Conservation (phyloP, 2,888 invertebrate genomes). For the Leistus spinibarbis region DNA sequence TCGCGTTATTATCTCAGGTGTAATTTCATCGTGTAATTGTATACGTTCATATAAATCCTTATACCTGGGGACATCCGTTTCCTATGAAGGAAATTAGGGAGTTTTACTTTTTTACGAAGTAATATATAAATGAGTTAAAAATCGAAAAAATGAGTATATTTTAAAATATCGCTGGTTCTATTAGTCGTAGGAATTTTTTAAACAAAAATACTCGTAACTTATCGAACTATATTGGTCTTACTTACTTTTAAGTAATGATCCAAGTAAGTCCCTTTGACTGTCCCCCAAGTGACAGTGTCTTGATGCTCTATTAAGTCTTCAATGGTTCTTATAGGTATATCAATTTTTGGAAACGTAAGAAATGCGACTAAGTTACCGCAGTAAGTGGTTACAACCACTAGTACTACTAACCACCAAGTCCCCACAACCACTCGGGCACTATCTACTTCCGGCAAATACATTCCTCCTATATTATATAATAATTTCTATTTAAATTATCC, state of each 20-base stretch:
- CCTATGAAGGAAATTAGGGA: constrained; percentile 51
- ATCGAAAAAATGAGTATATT: too few relatives aligned
- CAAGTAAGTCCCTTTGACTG: constrained; percentile 75
- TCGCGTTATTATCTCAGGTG: constrained; percentile 60
- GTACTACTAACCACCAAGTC: constrained; percentile 91
- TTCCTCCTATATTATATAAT: constrained; percentile 86
- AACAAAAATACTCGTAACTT: too few relatives aligned
- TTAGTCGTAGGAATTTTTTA: too few relatives aligned
- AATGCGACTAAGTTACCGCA: constrained; percentile 92
- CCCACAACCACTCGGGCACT: constrained; percentile 86
- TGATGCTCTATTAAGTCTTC: constrained; percentile 66
- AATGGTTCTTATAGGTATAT: constrained; percentile 72
- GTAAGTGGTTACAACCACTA: constrained; percentile 89
- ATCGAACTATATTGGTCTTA: too few relatives aligned
- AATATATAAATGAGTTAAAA: neutral
- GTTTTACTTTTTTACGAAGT: neutral
- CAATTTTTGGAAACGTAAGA: constrained; percentile 86
- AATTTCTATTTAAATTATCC: neutral
- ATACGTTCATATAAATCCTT: constrained; percentile 65
- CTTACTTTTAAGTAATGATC: constrained; percentile 67
- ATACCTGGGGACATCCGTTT: constrained; percentile 67
- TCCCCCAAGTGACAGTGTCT: constrained; percentile 74
- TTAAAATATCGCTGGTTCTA: too few relatives aligned
- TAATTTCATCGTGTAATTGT: constrained; percentile 57
- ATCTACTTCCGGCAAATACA: constrained; percentile 83